Conservation (phyloP, 2,797 vertebrate genomes). For the Luscinia luscinia region DNA sequence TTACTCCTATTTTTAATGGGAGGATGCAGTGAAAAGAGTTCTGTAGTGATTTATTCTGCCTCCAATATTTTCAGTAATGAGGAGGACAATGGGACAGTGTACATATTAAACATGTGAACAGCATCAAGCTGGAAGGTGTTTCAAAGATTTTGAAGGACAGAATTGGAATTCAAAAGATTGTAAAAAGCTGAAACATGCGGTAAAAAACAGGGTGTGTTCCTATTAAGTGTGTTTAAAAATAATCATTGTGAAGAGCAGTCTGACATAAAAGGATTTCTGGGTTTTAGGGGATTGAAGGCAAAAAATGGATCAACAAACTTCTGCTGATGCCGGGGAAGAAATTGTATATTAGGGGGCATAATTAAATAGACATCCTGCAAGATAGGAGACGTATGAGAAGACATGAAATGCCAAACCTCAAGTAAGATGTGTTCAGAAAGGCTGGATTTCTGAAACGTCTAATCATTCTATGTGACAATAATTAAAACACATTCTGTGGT, state of each 20-base stretch:
- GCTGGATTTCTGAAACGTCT: background rate
- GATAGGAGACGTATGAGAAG: background rate
- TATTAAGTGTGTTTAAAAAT: background rate
- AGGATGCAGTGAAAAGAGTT: background rate
- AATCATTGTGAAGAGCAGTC: background rate
- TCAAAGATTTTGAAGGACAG: background rate
- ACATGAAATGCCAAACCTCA: background rate
- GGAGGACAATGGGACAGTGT: background rate
- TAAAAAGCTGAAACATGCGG: background rate
- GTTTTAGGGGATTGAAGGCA: background rate
- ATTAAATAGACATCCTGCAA: background rate
- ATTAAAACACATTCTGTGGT: background rate
- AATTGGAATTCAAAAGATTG: background rate
- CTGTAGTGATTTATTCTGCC: background rate
- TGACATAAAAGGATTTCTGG: background rate
- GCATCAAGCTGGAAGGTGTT: background rate
- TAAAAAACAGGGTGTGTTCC: background rate
- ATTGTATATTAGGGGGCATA: background rate
- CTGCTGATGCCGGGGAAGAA: background rate
- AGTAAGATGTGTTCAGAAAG: background rate
- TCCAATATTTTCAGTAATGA: background rate
- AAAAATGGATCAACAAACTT: background rate
- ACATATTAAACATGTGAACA: background rate
- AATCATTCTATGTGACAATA: background rate
- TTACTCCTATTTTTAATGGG: background rate